Conservation (phyloP, 2,797 vertebrate species). For the Gouania willdenowi region DNA sequence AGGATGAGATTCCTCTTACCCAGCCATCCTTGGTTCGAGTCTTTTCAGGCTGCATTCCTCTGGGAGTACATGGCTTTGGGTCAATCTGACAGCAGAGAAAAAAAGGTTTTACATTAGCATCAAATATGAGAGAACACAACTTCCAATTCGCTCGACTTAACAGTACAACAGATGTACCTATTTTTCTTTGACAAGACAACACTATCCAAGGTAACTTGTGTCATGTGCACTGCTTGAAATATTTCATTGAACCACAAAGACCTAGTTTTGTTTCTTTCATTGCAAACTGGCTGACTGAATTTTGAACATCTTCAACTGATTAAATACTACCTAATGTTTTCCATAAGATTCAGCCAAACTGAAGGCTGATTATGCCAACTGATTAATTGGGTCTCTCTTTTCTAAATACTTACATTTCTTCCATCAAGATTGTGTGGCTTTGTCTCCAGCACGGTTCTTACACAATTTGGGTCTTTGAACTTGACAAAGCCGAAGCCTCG, state of each 20-base stretch:
- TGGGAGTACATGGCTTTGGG: conserved; percentile 98
- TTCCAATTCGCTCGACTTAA: conserved; percentile 31
- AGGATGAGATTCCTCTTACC: conserved; percentile 80
- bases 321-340: conserved; percentile 23
- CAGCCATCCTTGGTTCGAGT: conserved; percentile 94
- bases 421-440: conserved; percentile 97
- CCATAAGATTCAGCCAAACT: conserved; percentile 11
- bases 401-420: conserved; percentile 91
- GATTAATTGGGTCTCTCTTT: conserved; percentile 37
- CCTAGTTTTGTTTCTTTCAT: too few species aligned
- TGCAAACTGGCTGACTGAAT: too few species aligned
- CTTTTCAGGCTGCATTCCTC: conserved; percentile 98
- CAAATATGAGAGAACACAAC: conserved; percentile 42
- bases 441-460: conserved; percentile 95
- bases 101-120: conserved; percentile 40
- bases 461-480: conserved; percentile 99
- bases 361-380: conserved; percentile 9
- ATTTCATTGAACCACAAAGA: too few species aligned
- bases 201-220: background rate
- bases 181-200: background rate
- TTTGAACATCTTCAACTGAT: conserved; percentile 23
- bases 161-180: background rate
- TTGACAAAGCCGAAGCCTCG: conserved; percentile 99
- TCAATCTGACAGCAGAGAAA: conserved; percentile 83
- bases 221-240: too few species aligned